Evolutionary conservation across 2,888 invertebrate species (phyloP).

Genomic region (Leptopilina syphax): DNA sequence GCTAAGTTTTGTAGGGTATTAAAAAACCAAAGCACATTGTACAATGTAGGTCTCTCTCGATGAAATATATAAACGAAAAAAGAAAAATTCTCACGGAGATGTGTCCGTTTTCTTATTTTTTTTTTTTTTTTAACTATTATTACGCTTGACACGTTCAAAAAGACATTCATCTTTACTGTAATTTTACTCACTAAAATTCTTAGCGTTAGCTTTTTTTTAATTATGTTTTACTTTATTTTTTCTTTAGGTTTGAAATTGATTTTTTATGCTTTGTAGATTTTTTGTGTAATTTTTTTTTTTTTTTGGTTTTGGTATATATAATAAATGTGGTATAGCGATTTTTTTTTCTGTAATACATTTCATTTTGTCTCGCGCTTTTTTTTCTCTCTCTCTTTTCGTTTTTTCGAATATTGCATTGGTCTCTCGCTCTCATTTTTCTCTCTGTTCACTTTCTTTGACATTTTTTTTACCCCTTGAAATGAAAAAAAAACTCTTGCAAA

Average conservation of each 20-base stretch:
- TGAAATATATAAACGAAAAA: slow-evolving; percentile 39
- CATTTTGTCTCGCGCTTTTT: slow-evolving; percentile 3
- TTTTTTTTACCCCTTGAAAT: slow-evolving; percentile 24
- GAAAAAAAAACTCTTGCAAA: background rate
- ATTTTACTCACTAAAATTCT: slow-evolving; percentile 56
- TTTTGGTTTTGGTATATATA: too few relatives aligned
- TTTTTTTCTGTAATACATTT: slow-evolving; percentile 47
- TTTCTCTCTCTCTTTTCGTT: slow-evolving; percentile 14
- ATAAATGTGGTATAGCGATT: slow-evolving; percentile 48
- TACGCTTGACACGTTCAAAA: slow-evolving; percentile 52
- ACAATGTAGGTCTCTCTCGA: slow-evolving; percentile 45
- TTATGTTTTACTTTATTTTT: slow-evolving; percentile 56
- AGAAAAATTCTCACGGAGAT: slow-evolving; percentile 49
- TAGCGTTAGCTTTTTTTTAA: slow-evolving; percentile 57
- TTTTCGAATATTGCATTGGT: background rate
- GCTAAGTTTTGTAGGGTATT: slow-evolving; percentile 52
- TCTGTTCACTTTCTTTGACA: slow-evolving; percentile 14
- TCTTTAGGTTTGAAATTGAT: slow-evolving; percentile 39
- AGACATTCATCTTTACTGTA: slow-evolving; percentile 61
- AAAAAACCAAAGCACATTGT: slow-evolving; percentile 47
- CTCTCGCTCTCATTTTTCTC: slow-evolving; percentile 1
- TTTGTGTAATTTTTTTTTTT: slow-evolving; percentile 49
- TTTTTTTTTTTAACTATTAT: too few relatives aligned
- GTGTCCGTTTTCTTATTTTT: slow-evolving; percentile 44
- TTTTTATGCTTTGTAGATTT: slow-evolving; percentile 52